A percentile compares a stretch with the other conserved stretches of the same genome.
Conservation (phyloP, 2,797 vertebrate genomes). For the Arrhamphus sclerolepis region DNA sequence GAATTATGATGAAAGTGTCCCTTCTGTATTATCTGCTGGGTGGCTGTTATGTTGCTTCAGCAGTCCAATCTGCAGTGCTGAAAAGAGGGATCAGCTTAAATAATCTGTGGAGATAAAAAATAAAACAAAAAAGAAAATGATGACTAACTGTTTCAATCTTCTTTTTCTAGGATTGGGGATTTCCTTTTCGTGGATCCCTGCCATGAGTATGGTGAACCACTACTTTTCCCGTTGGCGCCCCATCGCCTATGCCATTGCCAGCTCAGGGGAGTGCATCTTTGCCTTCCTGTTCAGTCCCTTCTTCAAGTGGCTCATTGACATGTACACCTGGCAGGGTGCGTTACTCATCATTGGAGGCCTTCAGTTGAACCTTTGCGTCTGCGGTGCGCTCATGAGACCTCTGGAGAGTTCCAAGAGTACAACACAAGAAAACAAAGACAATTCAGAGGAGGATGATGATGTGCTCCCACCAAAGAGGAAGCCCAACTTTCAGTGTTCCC, state of each 20-base stretch:
- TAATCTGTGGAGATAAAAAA: too few relatives aligned
- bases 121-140: too few relatives aligned
- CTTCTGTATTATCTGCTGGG: too few relatives aligned
- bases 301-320: slow-evolving; percentile 77
- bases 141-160: background rate
- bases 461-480: slow-evolving; percentile 22
- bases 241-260: slow-evolving; percentile 75
- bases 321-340: slow-evolving; percentile 73
- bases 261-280: slow-evolving; percentile 77
- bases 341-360: slow-evolving; percentile 78
- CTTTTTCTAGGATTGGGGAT: slow-evolving; percentile 64
- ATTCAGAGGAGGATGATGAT: slow-evolving; percentile 2
- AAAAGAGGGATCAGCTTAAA: too few relatives aligned
- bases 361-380: slow-evolving; percentile 78
- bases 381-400: slow-evolving; percentile 77
- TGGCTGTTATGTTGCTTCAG: too few relatives aligned
- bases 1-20: too few relatives aligned
- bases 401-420: slow-evolving; percentile 13
- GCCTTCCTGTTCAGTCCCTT: slow-evolving; percentile 71
- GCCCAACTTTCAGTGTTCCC: slow-evolving; percentile 56
- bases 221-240: slow-evolving; percentile 77
- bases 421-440: background rate
- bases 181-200: slow-evolving; percentile 72
- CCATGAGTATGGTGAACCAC: slow-evolving; percentile 77
- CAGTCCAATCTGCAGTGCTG: too few relatives aligned